These are phyloP conservation scores for Pseudotriccus pelzelni DNA, from an alignment of 2,797 vertebrate genomes.

Conservation along the genomic window DNA sequence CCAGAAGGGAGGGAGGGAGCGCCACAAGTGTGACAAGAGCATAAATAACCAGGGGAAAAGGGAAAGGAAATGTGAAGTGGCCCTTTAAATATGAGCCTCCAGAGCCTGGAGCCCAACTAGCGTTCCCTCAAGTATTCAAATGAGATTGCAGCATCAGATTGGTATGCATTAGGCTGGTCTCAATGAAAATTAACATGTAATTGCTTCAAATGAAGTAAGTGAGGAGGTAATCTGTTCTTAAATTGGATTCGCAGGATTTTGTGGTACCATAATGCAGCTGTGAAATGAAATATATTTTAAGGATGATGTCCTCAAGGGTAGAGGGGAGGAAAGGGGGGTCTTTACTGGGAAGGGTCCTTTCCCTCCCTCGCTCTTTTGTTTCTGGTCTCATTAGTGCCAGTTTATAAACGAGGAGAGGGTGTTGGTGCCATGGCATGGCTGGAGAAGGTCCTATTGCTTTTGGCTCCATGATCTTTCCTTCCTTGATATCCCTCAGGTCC, in stretches of 20 bases:
- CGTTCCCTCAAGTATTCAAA: slow-evolving; percentile 83
- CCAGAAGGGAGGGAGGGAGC: background rate
- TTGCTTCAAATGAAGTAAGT: slow-evolving; percentile 89
- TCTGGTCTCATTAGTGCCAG: background rate
- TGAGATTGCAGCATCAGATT: slow-evolving; percentile 84
- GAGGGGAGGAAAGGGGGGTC: slow-evolving; percentile 25
- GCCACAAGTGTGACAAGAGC: background rate
- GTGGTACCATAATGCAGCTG: slow-evolving; percentile 86
- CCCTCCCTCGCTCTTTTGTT: background rate
- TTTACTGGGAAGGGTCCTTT: background rate
- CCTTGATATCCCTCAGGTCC: background rate
- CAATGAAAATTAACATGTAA: slow-evolving; percentile 89
- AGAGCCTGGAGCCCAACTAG: slow-evolving; percentile 72
- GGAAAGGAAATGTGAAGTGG: slow-evolving; percentile 73
- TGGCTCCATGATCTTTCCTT: background rate
- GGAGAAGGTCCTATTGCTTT: background rate
- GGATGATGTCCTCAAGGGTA: slow-evolving; percentile 82
- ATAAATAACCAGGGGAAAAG: slow-evolving; percentile 20
- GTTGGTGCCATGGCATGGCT: background rate
- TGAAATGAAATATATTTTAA: slow-evolving; percentile 85
- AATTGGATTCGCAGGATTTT: slow-evolving; percentile 87
- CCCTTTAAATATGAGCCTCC: slow-evolving; percentile 79
- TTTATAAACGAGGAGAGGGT: background rate
- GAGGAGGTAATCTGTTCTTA: slow-evolving; percentile 89
- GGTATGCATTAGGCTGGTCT: slow-evolving; percentile 87